Evolutionary conservation across 2,888 invertebrate species (phyloP).

Genomic region (Chymomyza procnemis): DNA sequence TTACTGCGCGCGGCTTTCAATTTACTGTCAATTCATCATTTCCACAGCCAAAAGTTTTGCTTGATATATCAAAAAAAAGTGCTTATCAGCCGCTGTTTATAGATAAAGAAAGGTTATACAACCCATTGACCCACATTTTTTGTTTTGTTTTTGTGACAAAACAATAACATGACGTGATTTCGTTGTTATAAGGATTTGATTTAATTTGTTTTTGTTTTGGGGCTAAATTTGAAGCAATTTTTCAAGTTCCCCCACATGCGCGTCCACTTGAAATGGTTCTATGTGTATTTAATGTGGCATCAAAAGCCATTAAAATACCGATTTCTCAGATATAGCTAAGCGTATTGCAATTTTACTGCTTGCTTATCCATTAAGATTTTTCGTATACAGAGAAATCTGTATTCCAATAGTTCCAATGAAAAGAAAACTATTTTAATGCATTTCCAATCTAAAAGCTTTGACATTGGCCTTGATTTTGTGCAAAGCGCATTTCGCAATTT

Average conservation of each 20-base stretch:
- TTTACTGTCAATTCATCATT: too few relatives aligned
- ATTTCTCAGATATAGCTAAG: background rate
- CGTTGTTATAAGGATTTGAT: background rate
- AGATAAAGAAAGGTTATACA: slow-evolving; percentile 43
- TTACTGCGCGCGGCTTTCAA: too few relatives aligned
- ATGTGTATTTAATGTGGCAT: slow-evolving; percentile 17
- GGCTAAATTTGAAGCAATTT: background rate
- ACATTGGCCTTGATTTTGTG: slow-evolving; percentile 65
- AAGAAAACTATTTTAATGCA: slow-evolving; percentile 39
- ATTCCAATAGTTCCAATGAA: slow-evolving; percentile 14
- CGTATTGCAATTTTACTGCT: background rate
- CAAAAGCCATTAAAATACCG: slow-evolving; percentile 38
- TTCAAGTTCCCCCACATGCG: background rate
- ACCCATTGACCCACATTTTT: slow-evolving; percentile 46
- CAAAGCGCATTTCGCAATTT: background rate
- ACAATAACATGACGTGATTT: background rate
- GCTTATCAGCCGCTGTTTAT: background rate
- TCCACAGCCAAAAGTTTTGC: background rate
- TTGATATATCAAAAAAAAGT: background rate
- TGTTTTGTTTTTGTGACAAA: background rate
- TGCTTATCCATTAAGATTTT: background rate
- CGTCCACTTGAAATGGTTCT: too few relatives aligned
- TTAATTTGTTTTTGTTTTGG: background rate
- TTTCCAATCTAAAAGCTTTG: slow-evolving; percentile 45
- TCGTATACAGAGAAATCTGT: background rate